phyloP scores from a whole-genome alignment of 2,113 vertebrate genomes.

The Nycticebus coucang region DNA sequence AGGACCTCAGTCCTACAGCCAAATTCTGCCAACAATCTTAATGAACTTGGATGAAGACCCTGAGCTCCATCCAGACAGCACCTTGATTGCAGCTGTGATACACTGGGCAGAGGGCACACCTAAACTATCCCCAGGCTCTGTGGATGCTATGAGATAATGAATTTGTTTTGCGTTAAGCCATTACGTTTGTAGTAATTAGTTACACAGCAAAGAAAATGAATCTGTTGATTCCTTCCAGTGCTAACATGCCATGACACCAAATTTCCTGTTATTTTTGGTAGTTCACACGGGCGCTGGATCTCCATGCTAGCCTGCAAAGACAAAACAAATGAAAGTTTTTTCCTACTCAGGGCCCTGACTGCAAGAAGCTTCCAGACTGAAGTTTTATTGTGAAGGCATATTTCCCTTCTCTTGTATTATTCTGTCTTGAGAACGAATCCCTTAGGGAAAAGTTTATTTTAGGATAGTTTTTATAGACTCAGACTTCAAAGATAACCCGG shows the following conservation, averaged over 20 bases:
- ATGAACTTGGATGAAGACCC: slow-evolving; percentile 9
- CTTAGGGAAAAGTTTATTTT: background rate
- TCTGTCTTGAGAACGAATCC: background rate
- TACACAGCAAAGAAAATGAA: background rate
- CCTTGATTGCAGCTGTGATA: background rate
- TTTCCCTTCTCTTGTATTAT: background rate
- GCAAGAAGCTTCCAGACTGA: background rate
- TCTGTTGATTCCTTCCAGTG: background rate
- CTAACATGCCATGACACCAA: background rate
- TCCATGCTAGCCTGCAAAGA: background rate
- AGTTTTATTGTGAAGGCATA: background rate
- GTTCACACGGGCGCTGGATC: fast-evolving
- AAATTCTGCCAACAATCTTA: background rate
- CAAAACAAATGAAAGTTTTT: background rate
- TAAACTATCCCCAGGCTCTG: background rate
- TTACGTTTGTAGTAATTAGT: background rate
- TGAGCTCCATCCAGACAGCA: background rate
- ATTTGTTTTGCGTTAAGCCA: background rate
- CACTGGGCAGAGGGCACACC: background rate
- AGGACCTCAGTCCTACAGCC: background rate
- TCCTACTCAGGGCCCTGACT: background rate
- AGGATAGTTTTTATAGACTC: background rate
- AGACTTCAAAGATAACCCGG: background rate
- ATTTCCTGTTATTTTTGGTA: background rate
- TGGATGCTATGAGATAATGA: background rate